Evolutionary conservation across 2,888 invertebrate genomes (phyloP).

Genomic region (Diarsia rubi): DNA sequence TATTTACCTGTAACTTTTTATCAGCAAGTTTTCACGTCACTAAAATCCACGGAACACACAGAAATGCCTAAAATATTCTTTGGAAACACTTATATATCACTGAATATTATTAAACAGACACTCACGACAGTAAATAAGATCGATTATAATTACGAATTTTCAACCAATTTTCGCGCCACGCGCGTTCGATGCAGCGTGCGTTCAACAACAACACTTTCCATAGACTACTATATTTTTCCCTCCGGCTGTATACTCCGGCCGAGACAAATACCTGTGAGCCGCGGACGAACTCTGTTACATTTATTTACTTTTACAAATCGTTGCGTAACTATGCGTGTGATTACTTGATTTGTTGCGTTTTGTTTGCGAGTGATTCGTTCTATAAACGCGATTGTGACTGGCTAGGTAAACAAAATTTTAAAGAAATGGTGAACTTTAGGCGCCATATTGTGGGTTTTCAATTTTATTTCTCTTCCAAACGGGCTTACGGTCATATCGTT

Average conservation of each 20-base stretch:
- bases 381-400: no score
- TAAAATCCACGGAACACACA: conserved; percentile 53
- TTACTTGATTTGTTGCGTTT: conserved; percentile 72
- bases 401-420: no score
- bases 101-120: conserved; percentile 33
- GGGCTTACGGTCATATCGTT: no score
- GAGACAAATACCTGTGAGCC: conserved; percentile 72
- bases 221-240: conserved; percentile 74
- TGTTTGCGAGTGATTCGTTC: no score
- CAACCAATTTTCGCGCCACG: conserved; percentile 68
- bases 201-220: conserved; percentile 71
- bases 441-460: no score
- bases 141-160: conserved; percentile 58
- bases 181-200: conserved; percentile 68
- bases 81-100: conserved; percentile 38
- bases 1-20: conserved; percentile 54
- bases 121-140: conserved; percentile 40
- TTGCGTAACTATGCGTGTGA: conserved; percentile 75
- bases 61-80: conserved; percentile 12
- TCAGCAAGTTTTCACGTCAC: conserved; percentile 24
- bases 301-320: conserved; percentile 72
- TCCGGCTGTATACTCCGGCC: conserved; percentile 61
- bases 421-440: no score
- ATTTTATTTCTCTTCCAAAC: no score
- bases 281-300: conserved; percentile 68